A percentile compares a stretch with the other conserved stretches of the same genome.
phyloP scores from a whole-genome alignment of 2,113 vertebrate species.

The Rhynchomys soricoides region DNA sequence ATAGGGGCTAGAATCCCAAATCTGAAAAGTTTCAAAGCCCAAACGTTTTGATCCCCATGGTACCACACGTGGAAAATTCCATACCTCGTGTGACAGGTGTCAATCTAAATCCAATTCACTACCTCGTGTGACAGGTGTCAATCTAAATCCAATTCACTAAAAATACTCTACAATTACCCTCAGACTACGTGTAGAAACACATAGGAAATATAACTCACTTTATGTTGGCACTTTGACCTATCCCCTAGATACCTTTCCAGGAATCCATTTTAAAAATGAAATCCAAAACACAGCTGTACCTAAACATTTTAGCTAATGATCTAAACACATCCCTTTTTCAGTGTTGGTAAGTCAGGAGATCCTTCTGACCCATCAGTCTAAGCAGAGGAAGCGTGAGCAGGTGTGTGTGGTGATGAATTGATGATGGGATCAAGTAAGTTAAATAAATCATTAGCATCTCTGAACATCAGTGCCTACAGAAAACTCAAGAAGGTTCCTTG shows the following conservation, averaged over 20 bases:
- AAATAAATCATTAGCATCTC: slow-evolving; percentile 58
- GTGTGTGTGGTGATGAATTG: slow-evolving; percentile 44
- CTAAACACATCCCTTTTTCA: background rate
- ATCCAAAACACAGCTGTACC: background rate
- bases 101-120: background rate
- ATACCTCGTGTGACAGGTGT: background rate
- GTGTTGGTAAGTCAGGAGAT: background rate
- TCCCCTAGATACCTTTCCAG: background rate
- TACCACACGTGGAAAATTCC: background rate
- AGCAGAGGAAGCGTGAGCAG: background rate
- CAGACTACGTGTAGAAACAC: background rate
- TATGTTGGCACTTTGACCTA: background rate
- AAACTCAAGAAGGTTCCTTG: background rate
- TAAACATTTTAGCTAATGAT: background rate
- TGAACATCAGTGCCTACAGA: background rate
- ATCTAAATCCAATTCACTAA: background rate
- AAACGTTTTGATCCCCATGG: background rate
- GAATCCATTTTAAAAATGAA: background rate
- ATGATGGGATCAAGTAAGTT: slow-evolving; percentile 52
- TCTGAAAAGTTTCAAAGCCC: background rate
- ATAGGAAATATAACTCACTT: background rate
- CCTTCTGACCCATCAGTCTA: background rate
- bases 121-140: background rate
- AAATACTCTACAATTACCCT: background rate
- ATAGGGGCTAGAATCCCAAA: background rate